Evolutionary conservation across 1,140 invertebrate genomes (phyloP), one percentile per base, ranked within the genome.

Genomic region (Wiebesia pumilae): DNA sequence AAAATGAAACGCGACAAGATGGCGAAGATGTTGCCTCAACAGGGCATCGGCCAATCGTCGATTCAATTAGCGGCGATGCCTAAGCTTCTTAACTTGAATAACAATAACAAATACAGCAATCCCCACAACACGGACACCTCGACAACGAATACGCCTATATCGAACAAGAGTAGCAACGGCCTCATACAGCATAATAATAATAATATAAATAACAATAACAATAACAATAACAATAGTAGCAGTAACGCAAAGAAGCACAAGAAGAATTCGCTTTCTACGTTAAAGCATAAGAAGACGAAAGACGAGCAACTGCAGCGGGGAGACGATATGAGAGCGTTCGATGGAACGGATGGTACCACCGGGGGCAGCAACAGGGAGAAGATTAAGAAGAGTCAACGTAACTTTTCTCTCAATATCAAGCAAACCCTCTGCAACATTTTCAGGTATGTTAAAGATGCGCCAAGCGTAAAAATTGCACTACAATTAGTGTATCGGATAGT

Each of bases 341-440:
- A 87, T 27, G 78, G 86, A 3, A 24, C 54, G 4, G 86, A 83
- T 67, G 24, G 81, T 47, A 87, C 58, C 3, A 79, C 38, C 16
- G 86, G 86, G 6, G 43, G 73, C 6, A 91, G 91, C 21, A 95
- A 94, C 84, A 93, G 94, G 75, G 94, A 95, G 35, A 95, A 95
- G 83, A 93, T 94, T 80, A 96, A 96, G 88, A 96, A 96, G 90
- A 94, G 95, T 91, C 95, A 89, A 91, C 95, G 89, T 65, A 95
- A 96, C 89, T 95, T 96, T 89, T 96, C 96, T 2, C 93, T 96
- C 71, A 96, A 96, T 92, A 95, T 97, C n/a, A 97, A 97, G 91
- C 96, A 97, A 91, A 97, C 96, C n/a, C 95, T 97, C 87, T 97
- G 97, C 92, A 97, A 97, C 93, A 95, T 97, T 90, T 97, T 97